These are phyloP conservation scores for Harpegnathos saltator DNA, from an alignment of 1,140 invertebrate species.

Conservation along the genomic window DNA sequence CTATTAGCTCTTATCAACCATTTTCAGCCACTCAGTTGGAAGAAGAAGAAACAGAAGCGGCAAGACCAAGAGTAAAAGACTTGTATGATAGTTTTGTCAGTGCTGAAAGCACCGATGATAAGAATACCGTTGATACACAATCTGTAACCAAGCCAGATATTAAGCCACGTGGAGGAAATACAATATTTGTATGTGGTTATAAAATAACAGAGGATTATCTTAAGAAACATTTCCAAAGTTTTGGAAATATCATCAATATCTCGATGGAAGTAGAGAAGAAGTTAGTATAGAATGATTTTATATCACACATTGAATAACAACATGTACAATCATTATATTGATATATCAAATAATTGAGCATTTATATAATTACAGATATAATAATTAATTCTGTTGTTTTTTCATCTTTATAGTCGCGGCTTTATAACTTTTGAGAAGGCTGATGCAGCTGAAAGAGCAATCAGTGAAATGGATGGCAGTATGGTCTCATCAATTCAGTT, in stretches of 20 bases:
- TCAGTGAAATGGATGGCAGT: slow-evolving; percentile 94
- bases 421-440: slow-evolving; percentile 97
- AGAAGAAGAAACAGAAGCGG: slow-evolving; percentile 86
- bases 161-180: slow-evolving; percentile 92
- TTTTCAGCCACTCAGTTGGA: slow-evolving; percentile 93
- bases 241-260: slow-evolving; percentile 94
- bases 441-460: slow-evolving; percentile 94
- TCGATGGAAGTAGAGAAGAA: slow-evolving; percentile 96
- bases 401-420: slow-evolving; percentile 89
- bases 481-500: slow-evolving; percentile 92
- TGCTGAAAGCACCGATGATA: slow-evolving; percentile 89
- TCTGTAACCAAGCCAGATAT: slow-evolving; percentile 85
- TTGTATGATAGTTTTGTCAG: slow-evolving; percentile 96
- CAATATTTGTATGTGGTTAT: slow-evolving; percentile 94
- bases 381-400: slow-evolving; percentile 65
- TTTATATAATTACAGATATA: slow-evolving; percentile 24
- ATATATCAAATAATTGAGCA: slow-evolving; percentile 13
- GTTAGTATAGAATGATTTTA: slow-evolving; percentile 84
- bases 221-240: slow-evolving; percentile 91
- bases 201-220: slow-evolving; percentile 94
- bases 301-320: not conserved
- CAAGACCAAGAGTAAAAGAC: slow-evolving; percentile 88
- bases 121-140: slow-evolving; percentile 86
- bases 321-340: not conserved
- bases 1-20: slow-evolving; percentile 94